These are phyloP conservation scores for Acanthurus lineatus DNA, from an alignment of 2,797 vertebrate species.

Conservation along the genomic window DNA sequence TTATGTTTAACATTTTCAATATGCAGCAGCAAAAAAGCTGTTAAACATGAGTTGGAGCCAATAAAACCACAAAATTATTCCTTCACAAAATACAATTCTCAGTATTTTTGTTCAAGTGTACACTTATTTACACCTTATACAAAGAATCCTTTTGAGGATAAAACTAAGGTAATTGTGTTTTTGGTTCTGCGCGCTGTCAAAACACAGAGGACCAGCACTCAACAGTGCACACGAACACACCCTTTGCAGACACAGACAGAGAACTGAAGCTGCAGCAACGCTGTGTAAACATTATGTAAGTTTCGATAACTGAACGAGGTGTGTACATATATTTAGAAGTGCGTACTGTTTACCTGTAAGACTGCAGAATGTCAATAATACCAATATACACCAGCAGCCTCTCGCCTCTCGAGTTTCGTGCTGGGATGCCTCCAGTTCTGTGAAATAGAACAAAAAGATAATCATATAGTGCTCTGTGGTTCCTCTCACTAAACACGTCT, in stretches of 20 bases:
- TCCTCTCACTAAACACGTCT: not conserved
- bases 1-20: too few species aligned
- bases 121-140: too few species aligned
- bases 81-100: too few species aligned
- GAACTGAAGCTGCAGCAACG: not conserved
- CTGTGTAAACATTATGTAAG: not conserved
- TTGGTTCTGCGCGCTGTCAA: too few species aligned
- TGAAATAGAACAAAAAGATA: conserved; percentile 21
- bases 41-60: too few species aligned
- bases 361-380: conserved; percentile 96
- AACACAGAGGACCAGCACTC: too few species aligned
- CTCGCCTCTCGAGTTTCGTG: conserved; percentile 90
- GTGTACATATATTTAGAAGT: not conserved
- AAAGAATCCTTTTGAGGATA: too few species aligned
- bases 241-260: not conserved
- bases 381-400: conserved; percentile 94
- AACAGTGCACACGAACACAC: not conserved
- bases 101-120: too few species aligned
- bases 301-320: conserved; percentile 3
- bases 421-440: conserved; percentile 96
- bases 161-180: too few species aligned
- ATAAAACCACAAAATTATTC: too few species aligned
- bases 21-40: too few species aligned
- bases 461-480: not conserved
- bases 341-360: conserved; percentile 89